Conservation (phyloP, 1,140 invertebrate genomes). For the Leptestheria dahalacensis region DNA sequence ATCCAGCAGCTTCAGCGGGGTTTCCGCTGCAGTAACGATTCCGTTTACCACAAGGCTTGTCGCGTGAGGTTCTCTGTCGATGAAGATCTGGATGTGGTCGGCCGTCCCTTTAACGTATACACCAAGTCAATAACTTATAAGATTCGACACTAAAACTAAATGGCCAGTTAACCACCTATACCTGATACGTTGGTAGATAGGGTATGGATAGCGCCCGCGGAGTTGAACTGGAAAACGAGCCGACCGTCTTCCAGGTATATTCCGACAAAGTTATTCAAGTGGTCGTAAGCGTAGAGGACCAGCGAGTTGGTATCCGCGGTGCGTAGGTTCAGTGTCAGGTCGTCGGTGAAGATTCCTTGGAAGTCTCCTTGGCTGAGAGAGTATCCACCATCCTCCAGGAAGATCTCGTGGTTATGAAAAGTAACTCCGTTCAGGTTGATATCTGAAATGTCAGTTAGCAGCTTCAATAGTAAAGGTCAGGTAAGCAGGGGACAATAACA, state of each 20-base stretch:
- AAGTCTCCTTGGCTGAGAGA: constrained; percentile 38
- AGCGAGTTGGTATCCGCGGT: constrained; percentile 68
- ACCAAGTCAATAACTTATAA: too few relatives aligned
- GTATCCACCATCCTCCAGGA: constrained; percentile 47
- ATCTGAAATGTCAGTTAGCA: constrained; percentile 40
- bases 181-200: constrained; percentile 51
- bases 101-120: too few relatives aligned
- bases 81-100: constrained; percentile 73
- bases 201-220: constrained; percentile 59
- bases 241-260: constrained; percentile 61
- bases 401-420: constrained; percentile 63
- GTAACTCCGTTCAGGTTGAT: constrained; percentile 77
- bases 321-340: constrained; percentile 67
- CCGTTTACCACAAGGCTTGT: constrained; percentile 71
- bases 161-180: too few relatives aligned
- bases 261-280: constrained; percentile 85
- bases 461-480: not conserved
- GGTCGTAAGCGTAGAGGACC: constrained; percentile 79
- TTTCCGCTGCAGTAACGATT: constrained; percentile 66
- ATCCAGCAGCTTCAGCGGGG: constrained; percentile 61
- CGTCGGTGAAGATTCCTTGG: constrained; percentile 54
- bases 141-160: too few relatives aligned
- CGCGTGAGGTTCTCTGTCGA: constrained; percentile 48
- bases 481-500: not conserved
- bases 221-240: constrained; percentile 70